These are phyloP conservation scores for Stegastes partitus DNA, from an alignment of 2,113 vertebrate genomes.

Conservation along the genomic window DNA sequence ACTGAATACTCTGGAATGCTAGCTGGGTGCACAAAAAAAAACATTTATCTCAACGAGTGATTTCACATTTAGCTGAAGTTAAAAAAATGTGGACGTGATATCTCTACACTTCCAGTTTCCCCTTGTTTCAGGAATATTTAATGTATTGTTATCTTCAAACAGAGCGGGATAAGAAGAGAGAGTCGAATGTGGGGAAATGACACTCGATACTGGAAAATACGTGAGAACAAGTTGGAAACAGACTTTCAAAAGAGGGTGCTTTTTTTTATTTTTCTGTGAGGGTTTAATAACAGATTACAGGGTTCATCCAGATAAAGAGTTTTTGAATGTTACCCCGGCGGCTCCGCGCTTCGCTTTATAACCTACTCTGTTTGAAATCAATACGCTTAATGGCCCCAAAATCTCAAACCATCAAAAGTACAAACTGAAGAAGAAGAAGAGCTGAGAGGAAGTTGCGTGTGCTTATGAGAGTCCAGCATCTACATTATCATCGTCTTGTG, in stretches of 20 bases:
- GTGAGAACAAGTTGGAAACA: background rate
- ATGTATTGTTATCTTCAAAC: background rate
- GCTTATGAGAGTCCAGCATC: too few relatives aligned
- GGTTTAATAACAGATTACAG: constrained; percentile 5
- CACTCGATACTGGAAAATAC: background rate
- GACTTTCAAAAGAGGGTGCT: background rate
- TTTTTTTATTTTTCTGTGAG: background rate
- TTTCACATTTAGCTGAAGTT: constrained; percentile 11
- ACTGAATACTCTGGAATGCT: constrained; percentile 20
- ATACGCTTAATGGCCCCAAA: constrained; percentile 13
- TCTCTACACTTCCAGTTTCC: background rate
- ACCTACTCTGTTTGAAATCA: constrained; percentile 23
- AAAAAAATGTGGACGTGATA: background rate
- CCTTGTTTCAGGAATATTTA: constrained; percentile 10
- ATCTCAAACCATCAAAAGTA: constrained; percentile 12
- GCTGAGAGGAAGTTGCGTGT: background rate
- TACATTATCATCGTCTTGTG: too few relatives aligned
- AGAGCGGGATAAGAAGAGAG: background rate
- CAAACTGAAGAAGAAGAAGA: constrained; percentile 5
- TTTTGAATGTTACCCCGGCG: background rate
- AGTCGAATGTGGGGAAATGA: constrained; percentile 11
- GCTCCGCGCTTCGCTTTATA: background rate
- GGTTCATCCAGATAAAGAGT: background rate
- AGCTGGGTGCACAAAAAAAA: background rate
- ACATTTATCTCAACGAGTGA: constrained; percentile 12